Evolutionary conservation across 2,113 vertebrate species (phyloP).

Genomic region (Clinocottus analis): DNA sequence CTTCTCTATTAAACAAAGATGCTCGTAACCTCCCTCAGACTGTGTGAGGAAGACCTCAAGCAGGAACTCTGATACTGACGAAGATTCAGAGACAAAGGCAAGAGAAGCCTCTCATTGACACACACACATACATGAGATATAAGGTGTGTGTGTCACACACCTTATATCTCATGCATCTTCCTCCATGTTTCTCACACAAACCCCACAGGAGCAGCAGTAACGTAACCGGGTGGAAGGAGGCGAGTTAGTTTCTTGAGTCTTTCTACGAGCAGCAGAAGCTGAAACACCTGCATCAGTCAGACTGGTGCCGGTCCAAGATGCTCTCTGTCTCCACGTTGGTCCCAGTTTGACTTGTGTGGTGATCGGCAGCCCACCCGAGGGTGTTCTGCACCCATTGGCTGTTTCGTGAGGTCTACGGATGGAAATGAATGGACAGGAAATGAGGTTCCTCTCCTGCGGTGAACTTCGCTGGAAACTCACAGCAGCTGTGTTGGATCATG

Average conservation of each 20-base stretch:
- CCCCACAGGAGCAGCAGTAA: not conserved
- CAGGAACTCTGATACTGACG: not conserved
- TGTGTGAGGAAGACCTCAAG: not conserved
- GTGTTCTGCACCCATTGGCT: constrained; percentile 15
- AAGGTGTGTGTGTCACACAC: no score
- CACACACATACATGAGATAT: no score
- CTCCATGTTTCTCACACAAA: not conserved
- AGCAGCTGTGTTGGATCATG: constrained; percentile 63
- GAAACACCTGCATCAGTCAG: constrained; percentile 7
- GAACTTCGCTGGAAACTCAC: constrained; percentile 61
- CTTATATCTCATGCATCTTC: no score
- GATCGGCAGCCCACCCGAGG: constrained; percentile 24
- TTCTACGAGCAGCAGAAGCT: constrained; percentile 8
- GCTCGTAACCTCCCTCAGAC: constrained; percentile 2
- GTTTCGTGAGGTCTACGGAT: constrained; percentile 27
- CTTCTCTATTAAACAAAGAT: constrained; percentile 27
- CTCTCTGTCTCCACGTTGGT: constrained; percentile 5
- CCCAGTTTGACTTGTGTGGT: constrained; percentile 5
- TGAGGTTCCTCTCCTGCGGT: constrained; percentile 57
- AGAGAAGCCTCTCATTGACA: not conserved
- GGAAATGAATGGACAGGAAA: constrained; percentile 53
- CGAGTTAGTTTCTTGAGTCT: no score
- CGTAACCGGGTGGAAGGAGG: not conserved
- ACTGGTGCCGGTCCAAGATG: constrained; percentile 8
- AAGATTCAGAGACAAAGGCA: no score